A percentile compares a stretch with the other conserved stretches of the same genome.
These are phyloP conservation scores for Aythya fuligula DNA, from an alignment of 2,797 vertebrate genomes.

Conservation along the genomic window DNA sequence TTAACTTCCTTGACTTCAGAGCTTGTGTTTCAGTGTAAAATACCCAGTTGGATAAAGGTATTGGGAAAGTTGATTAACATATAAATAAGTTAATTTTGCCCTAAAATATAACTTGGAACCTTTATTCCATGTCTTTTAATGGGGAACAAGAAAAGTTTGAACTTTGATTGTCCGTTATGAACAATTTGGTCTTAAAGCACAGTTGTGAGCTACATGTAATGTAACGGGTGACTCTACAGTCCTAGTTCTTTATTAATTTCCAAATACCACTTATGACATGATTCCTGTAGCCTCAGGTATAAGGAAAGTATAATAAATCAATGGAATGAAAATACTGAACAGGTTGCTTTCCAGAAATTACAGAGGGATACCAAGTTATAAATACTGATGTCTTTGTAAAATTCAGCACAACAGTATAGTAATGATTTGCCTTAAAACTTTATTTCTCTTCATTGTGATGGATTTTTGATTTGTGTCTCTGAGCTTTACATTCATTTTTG, in stretches of 20 bases:
- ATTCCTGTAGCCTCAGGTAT: conserved; percentile 7
- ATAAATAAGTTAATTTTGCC: not conserved
- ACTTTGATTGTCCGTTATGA: not conserved
- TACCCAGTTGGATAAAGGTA: not conserved
- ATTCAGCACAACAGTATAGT: not conserved
- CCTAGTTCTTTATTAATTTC: conserved; percentile 44
- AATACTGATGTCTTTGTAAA: not conserved
- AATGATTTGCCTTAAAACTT: not conserved
- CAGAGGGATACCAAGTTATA: not conserved
- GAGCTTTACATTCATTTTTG: not conserved
- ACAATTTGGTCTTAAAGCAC: not conserved
- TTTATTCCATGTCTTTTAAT: not conserved
- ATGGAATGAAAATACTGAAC: not conserved
- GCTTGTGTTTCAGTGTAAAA: conserved; percentile 20
- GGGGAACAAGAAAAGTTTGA: not conserved
- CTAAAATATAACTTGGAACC: not conserved
- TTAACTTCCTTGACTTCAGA: conserved; percentile 40
- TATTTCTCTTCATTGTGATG: not conserved
- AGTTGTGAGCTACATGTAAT: conserved; percentile 7
- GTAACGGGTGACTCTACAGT: conserved; percentile 16
- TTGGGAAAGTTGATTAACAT: not conserved
- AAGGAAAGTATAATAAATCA: not conserved
- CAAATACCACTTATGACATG: conserved; percentile 14
- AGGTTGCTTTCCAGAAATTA: not conserved
- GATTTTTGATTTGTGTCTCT: not conserved